phyloP scores from a whole-genome alignment of 2,797 vertebrate genomes.

The Lagocephalus sceleratus region DNA sequence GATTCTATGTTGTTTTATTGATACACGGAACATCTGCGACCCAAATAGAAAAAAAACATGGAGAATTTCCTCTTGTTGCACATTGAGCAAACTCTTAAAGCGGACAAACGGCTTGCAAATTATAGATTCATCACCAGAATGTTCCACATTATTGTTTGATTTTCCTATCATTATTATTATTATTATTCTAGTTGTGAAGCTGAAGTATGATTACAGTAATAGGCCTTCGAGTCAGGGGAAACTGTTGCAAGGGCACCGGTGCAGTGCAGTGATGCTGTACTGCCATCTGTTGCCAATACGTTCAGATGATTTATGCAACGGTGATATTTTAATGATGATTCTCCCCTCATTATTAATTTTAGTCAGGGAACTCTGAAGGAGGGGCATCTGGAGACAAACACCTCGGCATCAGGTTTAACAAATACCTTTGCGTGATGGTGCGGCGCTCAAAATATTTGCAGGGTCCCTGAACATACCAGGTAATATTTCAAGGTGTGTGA shows the following conservation, averaged over 20 bases:
- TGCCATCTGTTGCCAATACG: slow-evolving; percentile 89
- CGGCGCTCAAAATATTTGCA: slow-evolving; percentile 47
- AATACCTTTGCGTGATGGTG: slow-evolving; percentile 60
- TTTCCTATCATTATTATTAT: neutral
- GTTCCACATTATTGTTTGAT: slow-evolving; percentile 32
- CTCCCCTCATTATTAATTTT: slow-evolving; percentile 53
- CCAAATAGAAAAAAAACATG: slow-evolving; percentile 23
- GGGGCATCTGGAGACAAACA: slow-evolving; percentile 42
- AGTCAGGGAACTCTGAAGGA: slow-evolving; percentile 43
- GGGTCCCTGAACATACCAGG: slow-evolving; percentile 45
- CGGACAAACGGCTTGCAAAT: slow-evolving; percentile 39
- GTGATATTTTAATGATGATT: slow-evolving; percentile 65
- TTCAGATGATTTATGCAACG: slow-evolving; percentile 66
- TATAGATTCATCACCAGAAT: slow-evolving; percentile 29
- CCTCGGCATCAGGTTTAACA: slow-evolving; percentile 47
- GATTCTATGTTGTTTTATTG: neutral
- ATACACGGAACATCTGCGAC: slow-evolving; percentile 32
- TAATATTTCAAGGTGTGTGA: slow-evolving; percentile 52
- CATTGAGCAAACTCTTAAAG: slow-evolving; percentile 32
- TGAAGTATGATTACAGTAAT: slow-evolving; percentile 48
- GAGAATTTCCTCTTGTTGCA: slow-evolving; percentile 16
- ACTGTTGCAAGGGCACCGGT: slow-evolving; percentile 43
- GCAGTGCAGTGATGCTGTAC: slow-evolving; percentile 80
- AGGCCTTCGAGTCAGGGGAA: slow-evolving; percentile 40
- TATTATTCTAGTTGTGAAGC: slow-evolving; percentile 18